A percentile compares a stretch with the other conserved stretches of the same genome.
These are phyloP conservation scores for Euleptes europaea DNA, from an alignment of 2,113 vertebrate species.

Conservation along the genomic window DNA sequence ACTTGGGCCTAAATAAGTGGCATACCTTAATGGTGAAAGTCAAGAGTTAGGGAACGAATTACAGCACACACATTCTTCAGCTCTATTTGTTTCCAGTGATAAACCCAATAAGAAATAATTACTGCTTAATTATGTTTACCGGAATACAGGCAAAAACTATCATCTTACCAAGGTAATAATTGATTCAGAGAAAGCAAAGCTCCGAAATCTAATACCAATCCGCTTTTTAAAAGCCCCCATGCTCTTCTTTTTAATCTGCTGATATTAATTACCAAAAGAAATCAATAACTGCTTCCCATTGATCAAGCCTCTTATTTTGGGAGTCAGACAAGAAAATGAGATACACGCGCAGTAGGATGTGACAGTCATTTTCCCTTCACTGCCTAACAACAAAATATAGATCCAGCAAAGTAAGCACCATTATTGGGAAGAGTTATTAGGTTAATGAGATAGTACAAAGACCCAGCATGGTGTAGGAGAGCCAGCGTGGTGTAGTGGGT, in stretches of 20 bases:
- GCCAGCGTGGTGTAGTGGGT: too few species aligned
- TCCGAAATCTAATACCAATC: conserved; percentile 9
- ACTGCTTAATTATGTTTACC: conserved; percentile 58
- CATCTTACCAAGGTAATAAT: conserved; percentile 33
- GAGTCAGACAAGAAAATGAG: conserved; percentile 7
- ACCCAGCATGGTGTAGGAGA: too few species aligned
- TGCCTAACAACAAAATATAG: background rate
- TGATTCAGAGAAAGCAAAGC: conserved; percentile 12
- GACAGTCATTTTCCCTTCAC: background rate
- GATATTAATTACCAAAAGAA: conserved; percentile 21
- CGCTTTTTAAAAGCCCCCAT: background rate
- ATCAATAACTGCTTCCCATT: conserved; percentile 22
- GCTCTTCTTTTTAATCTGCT: conserved; percentile 3
- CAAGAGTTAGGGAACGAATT: conserved; percentile 49
- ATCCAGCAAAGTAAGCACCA: background rate
- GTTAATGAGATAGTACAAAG: background rate
- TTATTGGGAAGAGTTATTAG: too few species aligned
- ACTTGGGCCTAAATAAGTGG: conserved; percentile 45
- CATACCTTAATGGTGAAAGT: conserved; percentile 47
- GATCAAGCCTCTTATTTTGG: conserved; percentile 24
- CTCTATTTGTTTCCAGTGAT: conserved; percentile 49
- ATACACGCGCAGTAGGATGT: background rate
- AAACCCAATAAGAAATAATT: conserved; percentile 56
- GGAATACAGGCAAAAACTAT: conserved; percentile 29
- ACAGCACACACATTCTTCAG: conserved; percentile 38